Conservation (phyloP, 2,888 invertebrate genomes). For the Chorisops tibialis region DNA sequence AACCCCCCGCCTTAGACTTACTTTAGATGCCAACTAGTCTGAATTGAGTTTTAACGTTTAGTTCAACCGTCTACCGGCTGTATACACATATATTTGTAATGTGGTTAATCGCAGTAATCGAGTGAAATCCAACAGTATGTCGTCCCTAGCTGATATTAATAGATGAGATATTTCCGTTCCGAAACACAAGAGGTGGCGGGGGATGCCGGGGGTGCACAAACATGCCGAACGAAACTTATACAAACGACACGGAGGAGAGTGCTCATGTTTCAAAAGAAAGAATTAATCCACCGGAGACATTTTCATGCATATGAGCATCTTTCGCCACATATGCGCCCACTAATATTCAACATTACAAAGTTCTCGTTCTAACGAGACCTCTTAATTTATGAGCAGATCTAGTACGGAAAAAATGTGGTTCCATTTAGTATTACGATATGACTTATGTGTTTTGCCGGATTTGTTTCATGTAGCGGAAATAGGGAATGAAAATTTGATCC, state of each 20-base stretch:
- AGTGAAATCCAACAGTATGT: not conserved
- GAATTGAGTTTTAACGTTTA: slow-evolving; percentile 3
- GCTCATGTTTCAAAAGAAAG: slow-evolving; percentile 22
- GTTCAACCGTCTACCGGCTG: not conserved
- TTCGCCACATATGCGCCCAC: slow-evolving; percentile 7
- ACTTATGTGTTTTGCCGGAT: too few species aligned
- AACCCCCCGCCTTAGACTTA: not conserved
- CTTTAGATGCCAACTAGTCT: not conserved
- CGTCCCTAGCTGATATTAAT: slow-evolving; percentile 19
- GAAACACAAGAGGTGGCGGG: too few species aligned
- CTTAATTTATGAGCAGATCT: slow-evolving; percentile 16
- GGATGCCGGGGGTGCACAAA: not conserved
- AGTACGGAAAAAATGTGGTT: too few species aligned
- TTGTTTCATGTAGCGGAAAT: too few species aligned
- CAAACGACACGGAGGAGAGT: not conserved
- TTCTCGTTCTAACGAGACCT: slow-evolving; percentile 13
- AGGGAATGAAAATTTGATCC: too few species aligned
- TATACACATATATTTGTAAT: slow-evolving; percentile 8
- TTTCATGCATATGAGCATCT: not conserved
- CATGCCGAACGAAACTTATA: not conserved
- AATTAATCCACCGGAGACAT: slow-evolving; percentile 15
- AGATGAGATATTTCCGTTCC: slow-evolving; percentile 27
- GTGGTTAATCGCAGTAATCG: slow-evolving; percentile 12
- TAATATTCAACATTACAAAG: not conserved
- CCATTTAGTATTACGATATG: too few species aligned